phyloP scores from a whole-genome alignment of 2,888 invertebrate species.

The Plagiodera versicolora region DNA sequence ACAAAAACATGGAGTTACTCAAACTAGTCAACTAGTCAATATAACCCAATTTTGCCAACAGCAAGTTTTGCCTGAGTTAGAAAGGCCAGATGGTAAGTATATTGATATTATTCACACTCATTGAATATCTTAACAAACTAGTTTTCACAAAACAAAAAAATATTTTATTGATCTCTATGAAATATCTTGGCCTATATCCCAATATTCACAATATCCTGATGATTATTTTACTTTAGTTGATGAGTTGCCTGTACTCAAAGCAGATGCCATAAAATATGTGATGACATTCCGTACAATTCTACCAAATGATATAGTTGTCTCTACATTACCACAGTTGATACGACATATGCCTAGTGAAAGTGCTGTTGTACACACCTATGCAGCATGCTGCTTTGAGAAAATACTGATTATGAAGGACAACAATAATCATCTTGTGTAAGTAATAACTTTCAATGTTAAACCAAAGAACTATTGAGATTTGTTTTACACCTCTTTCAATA shows the following conservation, averaged over 20 bases:
- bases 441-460: too few species aligned
- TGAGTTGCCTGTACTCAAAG: conserved; percentile 88
- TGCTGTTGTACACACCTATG: conserved; percentile 92
- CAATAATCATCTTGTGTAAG: conserved; percentile 60
- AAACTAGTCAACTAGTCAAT: conserved; percentile 87
- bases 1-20: conserved; percentile 87
- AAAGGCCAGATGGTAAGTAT: conserved; percentile 66
- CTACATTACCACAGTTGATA: conserved; percentile 77
- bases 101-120: not conserved
- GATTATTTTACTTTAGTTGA: conserved; percentile 66
- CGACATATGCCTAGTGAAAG: conserved; percentile 74
- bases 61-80: conserved; percentile 85
- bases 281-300: conserved; percentile 94
- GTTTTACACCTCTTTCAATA: too few species aligned
- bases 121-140: too few species aligned
- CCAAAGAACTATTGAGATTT: too few species aligned
- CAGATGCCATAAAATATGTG: conserved; percentile 93
- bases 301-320: conserved; percentile 74
- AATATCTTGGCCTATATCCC: too few species aligned
- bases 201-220: not conserved
- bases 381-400: conserved; percentile 89
- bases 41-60: conserved; percentile 85
- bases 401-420: conserved; percentile 74
- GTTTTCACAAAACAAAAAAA: too few species aligned
- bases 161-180: too few species aligned